phyloP scores from a whole-genome alignment of 2,888 invertebrate genomes.

The Acronicta psi region DNA sequence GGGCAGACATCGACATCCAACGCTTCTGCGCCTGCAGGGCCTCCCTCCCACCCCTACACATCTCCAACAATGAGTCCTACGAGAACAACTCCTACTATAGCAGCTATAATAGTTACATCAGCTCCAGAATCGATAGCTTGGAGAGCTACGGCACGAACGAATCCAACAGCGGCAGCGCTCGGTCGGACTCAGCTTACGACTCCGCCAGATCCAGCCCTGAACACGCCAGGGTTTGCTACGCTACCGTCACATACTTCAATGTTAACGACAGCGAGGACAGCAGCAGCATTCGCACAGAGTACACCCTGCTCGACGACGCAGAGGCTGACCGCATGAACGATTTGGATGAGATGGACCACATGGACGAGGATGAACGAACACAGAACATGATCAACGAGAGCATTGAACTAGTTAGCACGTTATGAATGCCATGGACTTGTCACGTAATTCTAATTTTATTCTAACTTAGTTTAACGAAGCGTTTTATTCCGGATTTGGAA shows the following conservation, averaged over 20 bases:
- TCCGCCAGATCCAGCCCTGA: slow-evolving; percentile 80
- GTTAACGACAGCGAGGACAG: slow-evolving; percentile 84
- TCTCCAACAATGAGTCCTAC: slow-evolving; percentile 66
- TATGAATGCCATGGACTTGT: slow-evolving; percentile 66
- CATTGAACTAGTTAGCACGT: slow-evolving; percentile 81
- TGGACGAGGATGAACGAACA: slow-evolving; percentile 74
- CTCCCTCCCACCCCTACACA: slow-evolving; percentile 70
- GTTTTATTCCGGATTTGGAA: slow-evolving; percentile 37
- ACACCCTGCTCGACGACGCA: slow-evolving; percentile 79
- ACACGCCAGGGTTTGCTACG: slow-evolving; percentile 75
- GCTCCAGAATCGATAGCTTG: slow-evolving; percentile 75
- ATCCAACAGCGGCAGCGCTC: slow-evolving; percentile 62
- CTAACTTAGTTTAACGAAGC: slow-evolving; percentile 10
- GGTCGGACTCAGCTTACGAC: slow-evolving; percentile 84
- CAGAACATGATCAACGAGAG: slow-evolving; percentile 85
- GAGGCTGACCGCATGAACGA: slow-evolving; percentile 64
- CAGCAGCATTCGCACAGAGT: slow-evolving; percentile 84
- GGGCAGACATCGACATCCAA: slow-evolving; percentile 79
- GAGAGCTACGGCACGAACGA: slow-evolving; percentile 72
- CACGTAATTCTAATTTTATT: slow-evolving; percentile 6
- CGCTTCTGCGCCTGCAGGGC: slow-evolving; percentile 81
- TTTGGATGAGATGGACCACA: slow-evolving; percentile 60
- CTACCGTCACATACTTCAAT: slow-evolving; percentile 83
- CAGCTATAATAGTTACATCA: slow-evolving; percentile 77
- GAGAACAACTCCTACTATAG: slow-evolving; percentile 75